These are phyloP conservation scores for Dendroctonus ponderosae DNA, from an alignment of 1,140 invertebrate genomes.

Conservation along the genomic window DNA sequence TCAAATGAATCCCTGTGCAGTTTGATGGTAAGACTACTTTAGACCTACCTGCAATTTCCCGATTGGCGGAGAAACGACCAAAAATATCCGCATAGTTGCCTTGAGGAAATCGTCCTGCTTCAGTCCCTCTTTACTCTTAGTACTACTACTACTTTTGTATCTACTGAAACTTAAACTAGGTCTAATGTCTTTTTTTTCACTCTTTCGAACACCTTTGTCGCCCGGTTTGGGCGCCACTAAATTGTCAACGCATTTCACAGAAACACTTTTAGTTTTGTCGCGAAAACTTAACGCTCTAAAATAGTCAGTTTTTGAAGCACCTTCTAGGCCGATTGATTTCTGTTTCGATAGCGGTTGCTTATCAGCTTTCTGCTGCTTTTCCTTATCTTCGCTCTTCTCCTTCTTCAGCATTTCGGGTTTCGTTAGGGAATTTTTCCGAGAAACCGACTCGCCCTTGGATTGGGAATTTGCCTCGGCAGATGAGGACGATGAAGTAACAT, in stretches of 20 bases:
- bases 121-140: conserved; percentile 37
- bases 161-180: conserved; percentile 41
- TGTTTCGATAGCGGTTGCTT: conserved; percentile 41
- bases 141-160: conserved; percentile 38
- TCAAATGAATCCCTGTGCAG: no score
- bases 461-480: conserved; percentile 2
- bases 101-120: conserved; percentile 59
- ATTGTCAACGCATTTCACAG: conserved; percentile 41
- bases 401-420: conserved; percentile 41
- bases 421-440: conserved; percentile 49
- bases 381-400: conserved; percentile 38
- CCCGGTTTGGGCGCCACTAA: conserved; percentile 34
- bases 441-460: conserved; percentile 38
- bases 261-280: conserved; percentile 43
- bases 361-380: conserved; percentile 33
- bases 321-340: conserved; percentile 40
- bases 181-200: conserved; percentile 44
- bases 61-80: conserved; percentile 64
- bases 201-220: conserved; percentile 49
- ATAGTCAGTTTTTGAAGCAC: conserved; percentile 34
- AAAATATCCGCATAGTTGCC: conserved; percentile 65
- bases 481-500: conserved; percentile 41
- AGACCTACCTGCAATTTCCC: conserved; percentile 58
- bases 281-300: conserved; percentile 42
- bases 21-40: no score